Conservation (phyloP, 2,797 vertebrate species). For the Gymnoscopelus braueri region DNA sequence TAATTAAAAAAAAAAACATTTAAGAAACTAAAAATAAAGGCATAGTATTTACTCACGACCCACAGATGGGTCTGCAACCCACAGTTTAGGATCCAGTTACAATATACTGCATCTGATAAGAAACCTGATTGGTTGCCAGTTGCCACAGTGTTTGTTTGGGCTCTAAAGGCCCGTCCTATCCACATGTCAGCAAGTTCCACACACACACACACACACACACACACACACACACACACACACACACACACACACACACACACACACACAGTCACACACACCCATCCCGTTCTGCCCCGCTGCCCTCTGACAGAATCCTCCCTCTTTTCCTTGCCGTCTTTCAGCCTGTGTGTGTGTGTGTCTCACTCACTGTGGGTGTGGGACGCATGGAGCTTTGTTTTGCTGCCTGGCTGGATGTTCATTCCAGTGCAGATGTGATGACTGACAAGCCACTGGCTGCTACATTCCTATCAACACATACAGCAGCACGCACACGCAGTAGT, state of each 20-base stretch:
- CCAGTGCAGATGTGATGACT: too few species aligned
- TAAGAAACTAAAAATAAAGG: too few species aligned
- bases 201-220: conserved; percentile 18
- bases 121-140: conserved; percentile 47
- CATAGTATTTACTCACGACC: background rate
- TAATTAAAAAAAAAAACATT: too few species aligned
- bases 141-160: conserved; percentile 30
- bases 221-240: background rate
- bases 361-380: too few species aligned
- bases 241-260: conserved; percentile 10
- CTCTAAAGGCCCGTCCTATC: too few species aligned
- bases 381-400: too few species aligned
- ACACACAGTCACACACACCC: background rate
- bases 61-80: background rate
- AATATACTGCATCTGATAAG: conserved; percentile 27
- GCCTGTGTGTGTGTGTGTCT: background rate
- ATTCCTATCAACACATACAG: too few species aligned
- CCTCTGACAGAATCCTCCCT: background rate
- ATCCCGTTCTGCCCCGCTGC: too few species aligned
- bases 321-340: background rate
- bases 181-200: conserved; percentile 46
- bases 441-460: too few species aligned
- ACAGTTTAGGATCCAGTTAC: background rate
- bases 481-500: too few species aligned
- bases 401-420: too few species aligned